phyloP scores from a whole-genome alignment of 1,140 invertebrate species.

The Pygmarrhopalites habei region DNA sequence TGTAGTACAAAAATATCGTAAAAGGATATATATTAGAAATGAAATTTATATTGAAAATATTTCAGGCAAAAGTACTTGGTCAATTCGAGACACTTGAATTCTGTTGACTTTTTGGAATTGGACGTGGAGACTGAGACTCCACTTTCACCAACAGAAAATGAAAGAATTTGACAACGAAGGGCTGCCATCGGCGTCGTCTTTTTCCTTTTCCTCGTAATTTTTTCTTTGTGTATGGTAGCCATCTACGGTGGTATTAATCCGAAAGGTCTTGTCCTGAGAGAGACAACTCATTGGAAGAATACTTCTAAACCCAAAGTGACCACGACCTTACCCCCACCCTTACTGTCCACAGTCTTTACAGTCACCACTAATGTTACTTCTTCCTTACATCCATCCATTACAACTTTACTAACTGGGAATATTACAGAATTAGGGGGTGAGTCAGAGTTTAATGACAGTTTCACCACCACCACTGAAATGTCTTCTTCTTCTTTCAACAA shows the following conservation, averaged over 20 bases:
- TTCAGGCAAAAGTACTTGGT: not conserved
- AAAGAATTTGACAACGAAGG: slow-evolving; percentile 50
- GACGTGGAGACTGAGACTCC: not conserved
- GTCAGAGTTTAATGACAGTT: too few species aligned
- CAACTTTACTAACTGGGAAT: too few species aligned
- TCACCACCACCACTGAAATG: too few species aligned
- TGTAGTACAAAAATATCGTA: too few species aligned
- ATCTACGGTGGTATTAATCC: slow-evolving; percentile 51
- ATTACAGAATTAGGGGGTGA: too few species aligned
- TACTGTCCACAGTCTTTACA: too few species aligned
- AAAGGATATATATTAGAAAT: too few species aligned
- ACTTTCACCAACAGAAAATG: slow-evolving; percentile 25
- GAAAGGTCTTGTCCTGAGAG: slow-evolving; percentile 40
- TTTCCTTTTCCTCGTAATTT: slow-evolving; percentile 52
- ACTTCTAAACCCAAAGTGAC: slow-evolving; percentile 10
- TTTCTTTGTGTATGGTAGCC: slow-evolving; percentile 50
- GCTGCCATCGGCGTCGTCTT: slow-evolving; percentile 51
- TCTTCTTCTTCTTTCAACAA: too few species aligned
- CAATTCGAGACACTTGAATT: not conserved
- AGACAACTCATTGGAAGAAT: slow-evolving; percentile 27
- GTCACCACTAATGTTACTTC: too few species aligned
- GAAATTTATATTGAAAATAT: too few species aligned
- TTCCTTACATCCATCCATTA: too few species aligned
- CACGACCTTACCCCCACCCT: slow-evolving; percentile 15
- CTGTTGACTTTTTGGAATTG: not conserved